phyloP scores from a whole-genome alignment of 2,888 invertebrate genomes.

The Mesorhabditis belari region DNA sequence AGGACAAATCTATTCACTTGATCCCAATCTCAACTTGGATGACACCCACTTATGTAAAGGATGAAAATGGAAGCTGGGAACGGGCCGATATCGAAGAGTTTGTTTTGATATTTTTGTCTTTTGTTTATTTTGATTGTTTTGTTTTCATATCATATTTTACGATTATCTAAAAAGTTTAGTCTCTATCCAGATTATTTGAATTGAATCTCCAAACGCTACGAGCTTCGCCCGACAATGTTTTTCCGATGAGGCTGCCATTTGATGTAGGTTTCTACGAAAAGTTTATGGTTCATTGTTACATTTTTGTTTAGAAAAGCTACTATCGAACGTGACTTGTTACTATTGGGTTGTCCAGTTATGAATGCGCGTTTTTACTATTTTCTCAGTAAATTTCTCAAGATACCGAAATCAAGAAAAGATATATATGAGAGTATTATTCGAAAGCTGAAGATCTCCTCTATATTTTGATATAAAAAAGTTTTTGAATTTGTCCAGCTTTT shows the following conservation, averaged over 20 bases:
- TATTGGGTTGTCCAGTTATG: too few species aligned
- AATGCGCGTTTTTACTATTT: too few species aligned
- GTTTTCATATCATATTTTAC: neutral
- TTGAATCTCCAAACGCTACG: neutral
- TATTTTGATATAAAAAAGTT: too few species aligned
- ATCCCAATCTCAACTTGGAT: neutral
- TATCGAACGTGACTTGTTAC: too few species aligned
- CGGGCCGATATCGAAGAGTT: neutral
- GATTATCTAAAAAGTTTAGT: neutral
- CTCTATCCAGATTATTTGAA: neutral
- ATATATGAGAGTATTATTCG: too few species aligned
- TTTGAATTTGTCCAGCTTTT: too few species aligned
- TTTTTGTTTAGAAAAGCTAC: too few species aligned
- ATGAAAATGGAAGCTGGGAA: neutral
- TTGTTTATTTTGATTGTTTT: neutral
- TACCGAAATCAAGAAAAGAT: too few species aligned
- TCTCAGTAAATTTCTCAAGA: too few species aligned
- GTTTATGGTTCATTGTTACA: too few species aligned
- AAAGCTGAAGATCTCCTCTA: too few species aligned
- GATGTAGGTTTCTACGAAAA: neutral
- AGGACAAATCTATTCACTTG: neutral
- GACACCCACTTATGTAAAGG: neutral
- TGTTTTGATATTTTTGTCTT: neutral
- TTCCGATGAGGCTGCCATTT: neutral
- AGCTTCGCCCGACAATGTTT: neutral